Conservation (phyloP, 1,140 invertebrate genomes). For the Plodia interpunctella region DNA sequence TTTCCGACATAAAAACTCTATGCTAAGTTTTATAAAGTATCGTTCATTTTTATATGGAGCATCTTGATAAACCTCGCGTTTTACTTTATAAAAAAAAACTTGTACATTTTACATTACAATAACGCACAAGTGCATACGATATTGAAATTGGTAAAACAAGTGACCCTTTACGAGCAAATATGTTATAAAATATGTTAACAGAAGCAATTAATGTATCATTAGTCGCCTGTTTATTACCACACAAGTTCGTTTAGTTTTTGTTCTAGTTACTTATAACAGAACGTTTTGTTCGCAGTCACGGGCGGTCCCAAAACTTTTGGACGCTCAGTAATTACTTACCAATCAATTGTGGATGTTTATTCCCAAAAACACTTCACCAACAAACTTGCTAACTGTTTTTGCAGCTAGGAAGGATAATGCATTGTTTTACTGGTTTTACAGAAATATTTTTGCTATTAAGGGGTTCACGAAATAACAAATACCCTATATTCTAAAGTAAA, state of each 20-base stretch:
- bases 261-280: conserved; percentile 23
- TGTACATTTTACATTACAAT: too few species aligned
- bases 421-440: neutral
- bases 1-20: too few species aligned
- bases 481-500: too few species aligned
- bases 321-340: conserved; percentile 23
- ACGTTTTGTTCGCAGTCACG: conserved; percentile 22
- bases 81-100: too few species aligned
- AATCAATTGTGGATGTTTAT: conserved; percentile 24
- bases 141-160: too few species aligned
- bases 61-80: too few species aligned
- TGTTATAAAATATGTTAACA: neutral
- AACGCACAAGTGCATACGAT: too few species aligned
- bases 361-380: conserved; percentile 11
- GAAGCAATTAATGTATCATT: neutral
- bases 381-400: conserved; percentile 5
- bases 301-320: conserved; percentile 21
- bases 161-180: too few species aligned
- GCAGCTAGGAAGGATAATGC: neutral
- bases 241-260: conserved; percentile 18
- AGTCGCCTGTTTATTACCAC: neutral
- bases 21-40: too few species aligned
- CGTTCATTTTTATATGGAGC: too few species aligned
- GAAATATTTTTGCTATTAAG: too few species aligned
- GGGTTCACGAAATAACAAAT: too few species aligned